Conservation (phyloP, 2,113 vertebrate genomes). For the Caracal caracal region DNA sequence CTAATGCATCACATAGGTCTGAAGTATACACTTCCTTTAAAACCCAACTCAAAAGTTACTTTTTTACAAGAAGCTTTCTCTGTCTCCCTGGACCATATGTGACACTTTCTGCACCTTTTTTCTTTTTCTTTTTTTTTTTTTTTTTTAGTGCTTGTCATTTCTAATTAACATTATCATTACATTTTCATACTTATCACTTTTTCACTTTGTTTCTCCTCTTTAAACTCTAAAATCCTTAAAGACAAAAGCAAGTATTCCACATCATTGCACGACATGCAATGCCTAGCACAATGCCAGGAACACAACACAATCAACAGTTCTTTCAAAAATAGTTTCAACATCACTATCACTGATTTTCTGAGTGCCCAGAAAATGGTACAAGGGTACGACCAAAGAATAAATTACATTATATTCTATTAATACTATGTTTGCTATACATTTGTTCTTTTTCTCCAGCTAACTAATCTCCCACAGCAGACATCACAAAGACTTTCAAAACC, state of each 20-base stretch:
- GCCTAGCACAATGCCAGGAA: neutral
- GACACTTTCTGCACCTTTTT: rapidly evolving
- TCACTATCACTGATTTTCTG: neutral
- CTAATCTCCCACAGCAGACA: neutral
- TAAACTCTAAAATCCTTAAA: neutral
- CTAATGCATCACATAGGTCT: rapidly evolving
- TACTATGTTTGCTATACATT: neutral
- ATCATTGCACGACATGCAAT: neutral
- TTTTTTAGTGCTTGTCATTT: neutral
- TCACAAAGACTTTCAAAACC: neutral
- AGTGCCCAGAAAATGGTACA: neutral
- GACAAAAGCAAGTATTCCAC: neutral
- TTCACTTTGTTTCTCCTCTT: neutral
- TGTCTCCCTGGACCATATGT: neutral
- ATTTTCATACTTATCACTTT: neutral
- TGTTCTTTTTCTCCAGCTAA: neutral
- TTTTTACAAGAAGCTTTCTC: neutral
- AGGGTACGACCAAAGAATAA: neutral
- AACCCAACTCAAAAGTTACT: neutral
- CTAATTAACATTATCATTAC: neutral
- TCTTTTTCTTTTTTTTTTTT: neutral
- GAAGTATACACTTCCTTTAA: neutral
- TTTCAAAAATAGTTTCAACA: neutral
- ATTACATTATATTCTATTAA: neutral
- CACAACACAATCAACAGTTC: neutral